Conservation (phyloP, 2,113 vertebrate species). For the Parus major region DNA sequence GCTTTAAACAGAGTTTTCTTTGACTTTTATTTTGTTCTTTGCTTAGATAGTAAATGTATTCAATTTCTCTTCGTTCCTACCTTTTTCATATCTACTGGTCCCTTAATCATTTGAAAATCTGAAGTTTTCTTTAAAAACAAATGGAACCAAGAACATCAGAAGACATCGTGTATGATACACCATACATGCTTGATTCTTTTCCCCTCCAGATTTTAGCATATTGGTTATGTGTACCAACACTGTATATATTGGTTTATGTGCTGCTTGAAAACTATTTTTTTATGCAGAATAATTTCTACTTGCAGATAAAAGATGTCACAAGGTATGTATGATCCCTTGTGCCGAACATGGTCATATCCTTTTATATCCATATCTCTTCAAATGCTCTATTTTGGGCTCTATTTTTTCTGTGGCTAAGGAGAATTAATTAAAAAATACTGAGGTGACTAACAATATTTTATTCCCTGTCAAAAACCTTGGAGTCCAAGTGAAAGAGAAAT, state of each 20-base stretch:
- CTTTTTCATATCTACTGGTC: not conserved
- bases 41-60: not conserved
- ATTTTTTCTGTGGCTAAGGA: not conserved
- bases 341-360: not conserved
- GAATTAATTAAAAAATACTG: constrained; percentile 19
- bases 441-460: not conserved
- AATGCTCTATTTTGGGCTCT: not conserved
- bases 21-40: not conserved
- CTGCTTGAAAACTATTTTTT: not conserved
- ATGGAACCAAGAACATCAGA: not conserved
- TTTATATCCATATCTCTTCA: not conserved
- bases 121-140: not conserved
- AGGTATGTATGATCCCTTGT: not conserved
- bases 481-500: not conserved
- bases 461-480: not conserved
- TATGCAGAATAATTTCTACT: not conserved
- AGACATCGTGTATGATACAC: not conserved
- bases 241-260: not conserved
- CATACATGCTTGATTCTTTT: not conserved
- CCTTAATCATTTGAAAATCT: not conserved
- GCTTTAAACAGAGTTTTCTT: not conserved
- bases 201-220: not conserved
- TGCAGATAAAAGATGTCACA: not conserved
- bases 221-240: not conserved
- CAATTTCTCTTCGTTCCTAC: not conserved